A percentile compares a stretch with the other conserved stretches of the same genome.
Conservation (phyloP, 1,140 invertebrate species). For the Condylostylus longicornis region DNA sequence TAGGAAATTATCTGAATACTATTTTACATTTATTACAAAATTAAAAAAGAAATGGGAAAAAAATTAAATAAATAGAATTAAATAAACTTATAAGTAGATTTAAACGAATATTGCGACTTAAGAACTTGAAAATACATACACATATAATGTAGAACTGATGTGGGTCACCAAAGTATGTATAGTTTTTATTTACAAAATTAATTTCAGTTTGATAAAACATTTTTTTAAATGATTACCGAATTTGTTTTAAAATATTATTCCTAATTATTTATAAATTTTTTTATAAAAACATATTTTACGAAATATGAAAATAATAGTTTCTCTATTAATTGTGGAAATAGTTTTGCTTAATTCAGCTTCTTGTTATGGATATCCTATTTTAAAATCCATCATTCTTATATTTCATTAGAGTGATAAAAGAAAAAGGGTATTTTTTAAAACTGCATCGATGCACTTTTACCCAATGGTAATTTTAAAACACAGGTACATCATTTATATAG, state of each 20-base stretch:
- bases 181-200: background rate
- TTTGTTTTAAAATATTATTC: background rate
- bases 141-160: background rate
- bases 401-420: no score
- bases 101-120: background rate
- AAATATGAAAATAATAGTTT: no score
- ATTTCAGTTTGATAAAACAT: constrained; percentile 1
- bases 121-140: background rate
- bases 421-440: no score
- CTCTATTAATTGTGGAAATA: no score
- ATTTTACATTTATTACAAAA: background rate
- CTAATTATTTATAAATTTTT: background rate
- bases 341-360: no score
- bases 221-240: background rate
- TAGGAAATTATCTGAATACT: background rate
- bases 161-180: no score
- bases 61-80: constrained; percentile 2
- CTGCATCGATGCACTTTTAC: no score
- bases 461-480: no score
- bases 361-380: no score
- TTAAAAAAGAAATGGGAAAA: constrained; percentile 12
- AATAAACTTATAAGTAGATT: background rate
- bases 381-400: no score
- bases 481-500: no score
- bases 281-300: no score